Conservation (phyloP, 2,113 vertebrate species). For the Takifugu flavidus region DNA sequence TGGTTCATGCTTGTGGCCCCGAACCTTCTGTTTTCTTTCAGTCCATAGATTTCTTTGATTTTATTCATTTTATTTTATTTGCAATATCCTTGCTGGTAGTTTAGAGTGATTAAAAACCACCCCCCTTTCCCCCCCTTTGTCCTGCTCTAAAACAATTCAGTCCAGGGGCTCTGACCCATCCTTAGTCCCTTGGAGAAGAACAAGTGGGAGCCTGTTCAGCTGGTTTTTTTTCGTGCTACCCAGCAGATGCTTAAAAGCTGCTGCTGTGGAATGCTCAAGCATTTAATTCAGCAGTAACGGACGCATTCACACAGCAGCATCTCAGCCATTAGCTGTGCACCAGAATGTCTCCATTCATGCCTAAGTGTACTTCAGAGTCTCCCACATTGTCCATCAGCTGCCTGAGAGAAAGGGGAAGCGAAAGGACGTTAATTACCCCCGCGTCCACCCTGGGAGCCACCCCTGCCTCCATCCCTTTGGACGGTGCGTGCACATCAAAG, state of each 20-base stretch:
- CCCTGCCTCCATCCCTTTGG: constrained; percentile 7
- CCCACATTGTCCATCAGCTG: constrained; percentile 45
- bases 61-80: constrained; percentile 17
- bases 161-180: constrained; percentile 21
- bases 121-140: constrained; percentile 19
- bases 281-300: constrained; percentile 33
- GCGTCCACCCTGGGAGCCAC: constrained; percentile 5
- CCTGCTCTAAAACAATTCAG: constrained; percentile 33
- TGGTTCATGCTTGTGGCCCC: constrained; percentile 25
- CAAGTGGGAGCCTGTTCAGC: constrained; percentile 16
- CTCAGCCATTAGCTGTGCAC: constrained; percentile 36
- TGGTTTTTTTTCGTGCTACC: constrained; percentile 41
- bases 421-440: constrained; percentile 55
- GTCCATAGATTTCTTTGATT: constrained; percentile 28
- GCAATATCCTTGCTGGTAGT: constrained; percentile 19
- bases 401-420: constrained; percentile 28
- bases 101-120: constrained; percentile 29
- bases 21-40: constrained; percentile 36
- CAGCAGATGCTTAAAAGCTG: constrained; percentile 26
- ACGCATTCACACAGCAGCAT: constrained; percentile 38
- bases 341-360: constrained; percentile 62
- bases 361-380: constrained; percentile 53
- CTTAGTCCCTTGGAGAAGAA: constrained; percentile 34
- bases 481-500: constrained; percentile 50
- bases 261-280: constrained; percentile 32